Percentiles rank a stretch among this genome's conserved stretches.
Evolutionary conservation across 2,888 invertebrate species (phyloP).

Genomic region (Epinotia brunnichana): DNA sequence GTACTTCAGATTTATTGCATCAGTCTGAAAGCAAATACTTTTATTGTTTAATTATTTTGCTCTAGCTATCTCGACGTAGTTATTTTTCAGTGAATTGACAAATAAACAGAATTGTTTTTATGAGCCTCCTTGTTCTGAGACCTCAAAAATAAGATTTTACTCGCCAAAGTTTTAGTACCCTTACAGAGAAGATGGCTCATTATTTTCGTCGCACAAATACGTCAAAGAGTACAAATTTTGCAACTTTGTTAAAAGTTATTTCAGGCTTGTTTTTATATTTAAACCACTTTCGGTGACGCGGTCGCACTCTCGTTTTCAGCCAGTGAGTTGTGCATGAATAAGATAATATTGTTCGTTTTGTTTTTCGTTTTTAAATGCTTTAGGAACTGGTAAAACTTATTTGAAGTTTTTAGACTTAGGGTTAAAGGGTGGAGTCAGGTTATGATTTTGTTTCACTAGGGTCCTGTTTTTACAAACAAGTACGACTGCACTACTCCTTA

Average conservation of each 20-base stretch:
- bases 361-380: not conserved
- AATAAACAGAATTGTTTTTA: too few species aligned
- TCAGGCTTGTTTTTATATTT: slow-evolving; percentile 44
- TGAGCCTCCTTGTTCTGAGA: too few species aligned
- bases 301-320: slow-evolving; percentile 46
- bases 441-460: too few species aligned
- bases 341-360: slow-evolving; percentile 10
- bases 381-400: too few species aligned
- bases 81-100: too few species aligned
- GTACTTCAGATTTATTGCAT: too few species aligned
- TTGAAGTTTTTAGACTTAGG: not conserved
- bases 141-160: slow-evolving; percentile 2
- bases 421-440: not conserved
- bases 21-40: too few species aligned
- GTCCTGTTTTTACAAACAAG: too few species aligned
- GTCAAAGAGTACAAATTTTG: slow-evolving; percentile 12
- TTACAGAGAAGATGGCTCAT: slow-evolving; percentile 23
- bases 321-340: slow-evolving; percentile 10
- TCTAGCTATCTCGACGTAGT: too few species aligned
- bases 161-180: slow-evolving; percentile 1
- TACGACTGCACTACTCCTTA: too few species aligned
- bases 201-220: slow-evolving; percentile 13
- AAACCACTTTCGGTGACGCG: slow-evolving; percentile 45
- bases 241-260: slow-evolving; percentile 30
- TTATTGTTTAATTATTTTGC: too few species aligned